A percentile compares a stretch with the other conserved stretches of the same genome.
phyloP scores from a whole-genome alignment of 2,113 vertebrate species.

The Neomonachus schauinslandi region DNA sequence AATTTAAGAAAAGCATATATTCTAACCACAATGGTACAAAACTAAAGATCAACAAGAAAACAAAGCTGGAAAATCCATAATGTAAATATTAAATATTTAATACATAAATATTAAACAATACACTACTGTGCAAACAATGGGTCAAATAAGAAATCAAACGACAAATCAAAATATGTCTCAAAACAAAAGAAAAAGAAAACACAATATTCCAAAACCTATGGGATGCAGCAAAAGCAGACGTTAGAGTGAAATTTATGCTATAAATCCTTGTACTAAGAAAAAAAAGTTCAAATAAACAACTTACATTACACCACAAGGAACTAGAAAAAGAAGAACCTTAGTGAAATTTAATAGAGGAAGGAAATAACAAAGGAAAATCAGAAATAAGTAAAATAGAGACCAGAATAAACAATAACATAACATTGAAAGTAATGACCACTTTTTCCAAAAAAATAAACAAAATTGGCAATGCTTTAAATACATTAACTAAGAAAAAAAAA shows the following conservation, averaged over 20 bases:
- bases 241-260: neutral
- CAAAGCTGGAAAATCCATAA: neutral
- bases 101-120: neutral
- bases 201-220: neutral
- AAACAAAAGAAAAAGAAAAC: neutral
- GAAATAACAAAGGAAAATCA: neutral
- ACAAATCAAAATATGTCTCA: neutral
- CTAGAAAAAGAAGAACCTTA: neutral
- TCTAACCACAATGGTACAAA: neutral
- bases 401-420: neutral
- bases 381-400: neutral
- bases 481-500: neutral
- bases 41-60: neutral
- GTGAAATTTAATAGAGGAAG: neutral
- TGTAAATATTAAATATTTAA: neutral
- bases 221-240: neutral
- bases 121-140: neutral
- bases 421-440: neutral
- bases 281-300: neutral
- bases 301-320: neutral
- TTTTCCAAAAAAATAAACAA: neutral
- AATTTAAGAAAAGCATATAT: neutral
- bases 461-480: neutral
- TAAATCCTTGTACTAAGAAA: neutral
- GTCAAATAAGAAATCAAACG: neutral